Percentiles rank a stretch among this genome's conserved stretches.
Conservation (phyloP, 2,888 invertebrate species). For the Heliconius aoede region DNA sequence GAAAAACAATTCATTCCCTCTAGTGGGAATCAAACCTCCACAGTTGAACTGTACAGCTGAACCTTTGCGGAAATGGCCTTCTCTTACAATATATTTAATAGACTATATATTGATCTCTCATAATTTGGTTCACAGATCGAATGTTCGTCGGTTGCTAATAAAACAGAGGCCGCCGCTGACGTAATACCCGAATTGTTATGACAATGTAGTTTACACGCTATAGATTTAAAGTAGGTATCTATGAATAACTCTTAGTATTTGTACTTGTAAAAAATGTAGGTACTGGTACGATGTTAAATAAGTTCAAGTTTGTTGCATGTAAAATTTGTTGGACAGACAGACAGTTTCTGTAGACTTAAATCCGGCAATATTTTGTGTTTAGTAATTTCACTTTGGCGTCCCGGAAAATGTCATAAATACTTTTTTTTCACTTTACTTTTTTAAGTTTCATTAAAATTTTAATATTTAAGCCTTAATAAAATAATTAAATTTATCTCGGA, state of each 20-base stretch:
- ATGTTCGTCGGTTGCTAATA: background rate
- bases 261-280: background rate
- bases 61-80: background rate
- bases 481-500: too few relatives aligned
- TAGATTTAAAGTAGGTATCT: background rate
- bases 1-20: background rate
- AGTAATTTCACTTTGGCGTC: too few relatives aligned
- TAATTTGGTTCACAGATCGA: background rate
- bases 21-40: background rate
- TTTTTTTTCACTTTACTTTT: too few relatives aligned
- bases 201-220: conserved; percentile 52
- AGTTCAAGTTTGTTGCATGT: background rate
- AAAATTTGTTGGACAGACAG: background rate
- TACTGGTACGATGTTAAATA: background rate
- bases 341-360: too few relatives aligned
- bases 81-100: background rate
- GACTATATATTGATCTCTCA: background rate
- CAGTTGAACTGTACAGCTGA: background rate
- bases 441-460: too few relatives aligned
- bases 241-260: background rate
- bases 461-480: too few relatives aligned
- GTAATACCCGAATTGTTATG: conserved; percentile 55
- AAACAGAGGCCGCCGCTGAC: conserved; percentile 59
- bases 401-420: too few relatives aligned
- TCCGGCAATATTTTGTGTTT: too few relatives aligned